Conservation (phyloP, 2,888 invertebrate species). For the Eudemis profundana region DNA sequence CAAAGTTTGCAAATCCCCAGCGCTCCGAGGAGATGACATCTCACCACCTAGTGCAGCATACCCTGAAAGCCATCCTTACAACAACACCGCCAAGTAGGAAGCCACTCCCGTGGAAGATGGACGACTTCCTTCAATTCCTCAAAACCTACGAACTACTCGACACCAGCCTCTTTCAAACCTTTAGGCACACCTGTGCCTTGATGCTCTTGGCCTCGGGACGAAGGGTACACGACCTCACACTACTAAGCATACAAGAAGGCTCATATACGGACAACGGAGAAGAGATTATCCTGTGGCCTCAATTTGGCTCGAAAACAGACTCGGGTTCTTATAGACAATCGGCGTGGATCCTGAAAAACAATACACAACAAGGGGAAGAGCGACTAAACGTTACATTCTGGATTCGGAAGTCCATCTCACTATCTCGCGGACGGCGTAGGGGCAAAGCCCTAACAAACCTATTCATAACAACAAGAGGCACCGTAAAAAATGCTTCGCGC, state of each 20-base stretch:
- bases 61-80: conserved; percentile 44
- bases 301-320: conserved; percentile 52
- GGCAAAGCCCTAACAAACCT: conserved; percentile 2
- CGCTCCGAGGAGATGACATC: conserved; percentile 23
- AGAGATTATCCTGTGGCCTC: conserved; percentile 49
- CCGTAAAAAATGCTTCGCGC: background rate
- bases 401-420: conserved; percentile 16
- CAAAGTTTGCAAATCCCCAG: conserved; percentile 47
- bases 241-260: conserved; percentile 43
- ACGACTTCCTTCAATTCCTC: conserved; percentile 3
- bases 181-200: background rate
- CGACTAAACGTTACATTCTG: conserved; percentile 11
- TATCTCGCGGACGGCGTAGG: conserved; percentile 13
- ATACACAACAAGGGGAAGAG: background rate
- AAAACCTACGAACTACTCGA: conserved; percentile 1
- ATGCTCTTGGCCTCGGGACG: conserved; percentile 44
- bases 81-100: conserved; percentile 5
- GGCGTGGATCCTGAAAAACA: conserved; percentile 36
- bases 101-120: background rate
- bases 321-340: conserved; percentile 35
- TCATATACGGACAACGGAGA: conserved; percentile 43
- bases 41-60: conserved; percentile 46
- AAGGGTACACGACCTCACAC: conserved; percentile 50
- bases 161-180: conserved; percentile 4
- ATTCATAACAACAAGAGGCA: conserved; percentile 34